Base-by-base conservation (phyloP, 2,888 invertebrate species). In the Erebia epiphron region DNA sequence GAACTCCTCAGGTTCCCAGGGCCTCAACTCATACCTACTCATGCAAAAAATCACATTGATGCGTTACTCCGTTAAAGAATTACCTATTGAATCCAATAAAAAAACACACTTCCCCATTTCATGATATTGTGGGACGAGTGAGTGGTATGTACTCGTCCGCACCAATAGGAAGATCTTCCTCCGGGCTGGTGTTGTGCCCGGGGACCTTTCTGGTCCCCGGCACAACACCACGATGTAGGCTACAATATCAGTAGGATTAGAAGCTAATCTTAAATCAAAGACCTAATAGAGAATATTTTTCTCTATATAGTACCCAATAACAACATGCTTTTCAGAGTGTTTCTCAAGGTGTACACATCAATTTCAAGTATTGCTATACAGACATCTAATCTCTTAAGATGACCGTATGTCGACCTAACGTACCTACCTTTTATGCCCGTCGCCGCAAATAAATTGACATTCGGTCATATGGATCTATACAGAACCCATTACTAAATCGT, bases 381-480 rank as follows among this genome's bases (percentile, higher is more conserved):
- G 43, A 60, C 58, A 68, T 68, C 61, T 68, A 68, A 68, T 68
- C 68, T 68, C 68, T 68, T 68, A 68, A 68, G 68, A 68, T 68
- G 61, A 16, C 43, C 61, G 61, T 68, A 54, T 54, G 21, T 21
- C 61, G 68, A 62, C 35, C 63, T 16, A 18, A 46, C 13, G 50
- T n/a, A n/a, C n/a, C n/a, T 66, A 58, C 43, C 46, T 68, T 50
- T 46, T 16, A 35, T 21, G 16, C 60, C 10, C 16, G n/a, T 60
- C n/a, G 41, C 49, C 64, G 52, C 52, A 64, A 66, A 43, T 66
- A 66, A 41, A 66, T 43, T 56, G 46, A n/a, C 56, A 66, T 66
- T 66, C 43, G 18, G n/a, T 11, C 35, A 64, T 50, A 52, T 41
- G 26, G 16, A 60, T 16, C 16, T 46, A 46, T 43, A 60, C 14